phyloP scores from a whole-genome alignment of 2,797 vertebrate species.

The Harpagifer antarcticus region DNA sequence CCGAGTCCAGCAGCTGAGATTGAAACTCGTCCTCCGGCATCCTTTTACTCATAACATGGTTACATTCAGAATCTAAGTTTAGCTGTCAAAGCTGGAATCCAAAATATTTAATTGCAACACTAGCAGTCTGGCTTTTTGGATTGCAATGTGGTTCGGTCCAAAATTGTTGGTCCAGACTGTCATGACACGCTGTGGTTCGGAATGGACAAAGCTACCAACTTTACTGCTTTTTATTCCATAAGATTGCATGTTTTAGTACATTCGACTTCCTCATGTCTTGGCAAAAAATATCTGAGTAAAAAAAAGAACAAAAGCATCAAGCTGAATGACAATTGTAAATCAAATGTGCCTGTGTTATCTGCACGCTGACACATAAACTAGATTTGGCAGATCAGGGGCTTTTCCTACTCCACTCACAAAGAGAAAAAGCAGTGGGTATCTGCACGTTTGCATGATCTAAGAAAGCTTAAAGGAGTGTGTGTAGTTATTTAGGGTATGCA shows the following conservation, averaged over 20 bases:
- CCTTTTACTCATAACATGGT: neutral
- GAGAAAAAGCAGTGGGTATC: constrained; percentile 11
- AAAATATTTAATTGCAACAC: neutral
- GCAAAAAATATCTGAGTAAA: neutral
- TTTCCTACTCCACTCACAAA: constrained; percentile 36
- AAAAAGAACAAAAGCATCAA: constrained; percentile 10
- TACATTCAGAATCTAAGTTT: constrained; percentile 1
- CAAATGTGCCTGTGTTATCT: constrained; percentile 33
- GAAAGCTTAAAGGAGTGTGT: constrained; percentile 18
- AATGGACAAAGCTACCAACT: neutral
- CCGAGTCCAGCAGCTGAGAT: constrained; percentile 16
- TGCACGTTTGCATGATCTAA: constrained; percentile 48
- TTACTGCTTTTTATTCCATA: too few relatives aligned
- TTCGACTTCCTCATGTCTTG: neutral
- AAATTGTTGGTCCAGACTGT: neutral
- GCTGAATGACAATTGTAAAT: constrained; percentile 32
- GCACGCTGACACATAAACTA: constrained; percentile 9
- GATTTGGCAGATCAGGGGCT: constrained; percentile 33
- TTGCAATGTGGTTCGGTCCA: neutral
- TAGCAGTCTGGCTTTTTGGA: neutral
- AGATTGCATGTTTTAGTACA: too few relatives aligned
- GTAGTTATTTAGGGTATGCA: constrained; percentile 63
- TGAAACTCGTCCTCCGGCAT: constrained; percentile 1
- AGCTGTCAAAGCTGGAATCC: neutral
- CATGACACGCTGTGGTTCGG: neutral